Base-by-base conservation (phyloP, 2,113 vertebrate species). In the Equus quagga region DNA sequence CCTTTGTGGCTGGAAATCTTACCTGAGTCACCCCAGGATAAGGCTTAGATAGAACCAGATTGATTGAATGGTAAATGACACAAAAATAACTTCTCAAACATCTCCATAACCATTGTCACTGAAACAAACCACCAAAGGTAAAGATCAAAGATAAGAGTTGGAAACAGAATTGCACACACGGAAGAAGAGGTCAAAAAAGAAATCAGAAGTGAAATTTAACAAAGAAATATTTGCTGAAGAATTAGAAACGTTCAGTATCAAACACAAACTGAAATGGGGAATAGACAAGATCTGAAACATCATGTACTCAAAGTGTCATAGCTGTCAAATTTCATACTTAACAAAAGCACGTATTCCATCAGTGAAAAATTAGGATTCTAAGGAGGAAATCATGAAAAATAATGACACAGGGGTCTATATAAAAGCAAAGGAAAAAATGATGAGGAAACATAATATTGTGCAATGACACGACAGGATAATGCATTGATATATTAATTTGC, bases 191-290 rank as follows among this genome's bases (percentile, higher is more conserved):
- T 90, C 49, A 95, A 58, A 31, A 44, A 89, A 83, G 58, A 90
- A 84, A 78, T 41, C 24, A 58, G 36, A 95, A 90, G 49, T 84
- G 49, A 84, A 84, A 36, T 67, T 90, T 75, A 89, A 94, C n/a
- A 56, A 76, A 83, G 28, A 67, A 67, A 82, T 73, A 49, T 69
- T 95, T 95, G 87, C 23, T 69, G 51, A 94, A 82, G 79, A 95
- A 90, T 84, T 95, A 95, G 79, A 84, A 78, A 49, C 84, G 31
- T 58, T 84, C 83, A 76, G 60, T 49, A 83, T 83, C 58, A 82
- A 90, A 95, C 49, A 89, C 1, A 56, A 86, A 78, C 60, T 54
- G 17, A 94, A 83, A 58, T 49, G 58, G 26, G 49, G 36, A 76
- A 58, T 82, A 76, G 78, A 58, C 56, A 75, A 83, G n/a, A 78